Evolutionary conservation across 2,888 invertebrate genomes (phyloP).

Genomic region (Ferrisia virgata): DNA sequence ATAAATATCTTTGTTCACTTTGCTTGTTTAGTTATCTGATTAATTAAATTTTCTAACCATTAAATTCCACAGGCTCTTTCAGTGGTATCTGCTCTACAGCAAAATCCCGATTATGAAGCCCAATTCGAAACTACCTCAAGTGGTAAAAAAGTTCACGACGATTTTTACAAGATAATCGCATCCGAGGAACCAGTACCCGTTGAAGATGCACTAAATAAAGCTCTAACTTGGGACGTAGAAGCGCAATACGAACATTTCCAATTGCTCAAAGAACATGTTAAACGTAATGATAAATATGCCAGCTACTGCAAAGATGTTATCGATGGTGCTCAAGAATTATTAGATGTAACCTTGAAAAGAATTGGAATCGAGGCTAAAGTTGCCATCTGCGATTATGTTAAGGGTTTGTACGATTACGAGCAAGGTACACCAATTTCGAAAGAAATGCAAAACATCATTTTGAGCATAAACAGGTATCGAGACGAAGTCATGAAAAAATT

Average conservation of each 20-base stretch:
- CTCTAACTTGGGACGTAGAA: not conserved
- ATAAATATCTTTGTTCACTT: no score
- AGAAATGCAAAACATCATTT: not conserved
- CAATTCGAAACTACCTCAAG: not conserved
- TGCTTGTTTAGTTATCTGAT: no score
- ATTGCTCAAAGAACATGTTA: not conserved
- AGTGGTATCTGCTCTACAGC: no score
- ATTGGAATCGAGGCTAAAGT: not conserved
- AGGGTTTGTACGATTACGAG: not conserved
- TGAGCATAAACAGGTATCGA: not conserved
- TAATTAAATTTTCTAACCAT: not conserved
- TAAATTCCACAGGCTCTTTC: no score
- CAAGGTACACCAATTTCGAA: not conserved
- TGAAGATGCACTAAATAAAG: not conserved
- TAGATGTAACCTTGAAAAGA: not conserved
- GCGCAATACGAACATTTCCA: not conserved
- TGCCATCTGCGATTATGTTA: not conserved
- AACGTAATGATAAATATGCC: not conserved
- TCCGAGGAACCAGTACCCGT: not conserved
- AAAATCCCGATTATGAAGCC: not conserved
- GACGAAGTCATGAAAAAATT: not conserved
- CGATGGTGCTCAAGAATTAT: not conserved
- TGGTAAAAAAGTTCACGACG: not conserved
- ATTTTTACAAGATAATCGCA: not conserved
- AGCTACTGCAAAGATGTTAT: not conserved